phyloP scores from a whole-genome alignment of 2,888 invertebrate species.

The Erebia palarica region DNA sequence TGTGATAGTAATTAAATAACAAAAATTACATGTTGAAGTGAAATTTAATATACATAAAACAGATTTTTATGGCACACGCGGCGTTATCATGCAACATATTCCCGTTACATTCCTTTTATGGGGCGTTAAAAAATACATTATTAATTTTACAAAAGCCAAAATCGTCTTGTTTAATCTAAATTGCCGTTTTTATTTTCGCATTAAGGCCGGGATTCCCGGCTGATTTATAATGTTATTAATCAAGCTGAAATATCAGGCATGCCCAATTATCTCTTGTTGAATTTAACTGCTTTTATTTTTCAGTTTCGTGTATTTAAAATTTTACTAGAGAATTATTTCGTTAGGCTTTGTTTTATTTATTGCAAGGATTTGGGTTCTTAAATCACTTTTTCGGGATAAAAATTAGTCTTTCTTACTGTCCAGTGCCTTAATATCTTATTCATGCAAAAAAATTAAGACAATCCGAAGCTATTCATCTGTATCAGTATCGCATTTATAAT shows the following conservation, averaged over 20 bases:
- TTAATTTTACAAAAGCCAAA: conserved; percentile 49
- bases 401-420: too few species aligned
- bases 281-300: conserved; percentile 52
- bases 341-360: background rate
- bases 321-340: conserved; percentile 30
- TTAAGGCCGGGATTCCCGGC: conserved; percentile 53
- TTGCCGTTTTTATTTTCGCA: conserved; percentile 59
- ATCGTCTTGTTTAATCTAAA: conserved; percentile 53
- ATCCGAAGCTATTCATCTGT: too few species aligned
- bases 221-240: conserved; percentile 71
- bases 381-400: too few species aligned
- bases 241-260: conserved; percentile 65
- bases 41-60: conserved; percentile 23
- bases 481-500: too few species aligned
- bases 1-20: conserved; percentile 2
- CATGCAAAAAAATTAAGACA: too few species aligned
- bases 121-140: conserved; percentile 46
- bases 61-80: conserved; percentile 17
- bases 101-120: conserved; percentile 41
- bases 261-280: conserved; percentile 66
- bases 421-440: too few species aligned
- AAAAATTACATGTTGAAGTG: conserved; percentile 2
- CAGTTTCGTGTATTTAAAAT: conserved; percentile 34
- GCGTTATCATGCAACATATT: conserved; percentile 35
- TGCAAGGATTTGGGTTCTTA: background rate